Percentiles rank a stretch among this genome's conserved stretches.
phyloP scores from a whole-genome alignment of 2,113 vertebrate species.

The Psilopsiagon aurifrons region DNA sequence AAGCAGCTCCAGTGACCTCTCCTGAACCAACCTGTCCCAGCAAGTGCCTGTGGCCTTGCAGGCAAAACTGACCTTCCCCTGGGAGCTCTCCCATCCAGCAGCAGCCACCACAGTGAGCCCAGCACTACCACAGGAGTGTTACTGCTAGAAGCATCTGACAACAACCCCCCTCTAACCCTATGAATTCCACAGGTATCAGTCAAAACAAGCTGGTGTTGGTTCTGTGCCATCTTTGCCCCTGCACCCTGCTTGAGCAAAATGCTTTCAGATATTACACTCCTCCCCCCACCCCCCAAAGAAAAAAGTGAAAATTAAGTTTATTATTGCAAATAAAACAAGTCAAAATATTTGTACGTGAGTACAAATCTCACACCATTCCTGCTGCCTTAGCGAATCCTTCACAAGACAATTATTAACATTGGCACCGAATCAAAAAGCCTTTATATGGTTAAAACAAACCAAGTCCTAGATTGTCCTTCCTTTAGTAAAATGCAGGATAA shows the following conservation, averaged over 20 bases:
- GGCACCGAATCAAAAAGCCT: conserved; percentile 36
- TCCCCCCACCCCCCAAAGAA: too few relatives aligned
- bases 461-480: background rate
- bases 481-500: conserved; percentile 10
- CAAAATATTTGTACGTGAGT: conserved; percentile 48
- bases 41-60: background rate
- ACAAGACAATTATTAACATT: conserved; percentile 58
- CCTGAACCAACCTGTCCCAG: background rate
- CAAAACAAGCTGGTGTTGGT: background rate
- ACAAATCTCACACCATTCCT: conserved; percentile 46
- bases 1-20: background rate
- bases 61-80: background rate
- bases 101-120: background rate
- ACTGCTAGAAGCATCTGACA: background rate
- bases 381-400: conserved; percentile 32
- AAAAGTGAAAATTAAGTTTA: background rate
- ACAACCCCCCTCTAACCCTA: background rate
- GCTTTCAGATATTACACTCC: background rate
- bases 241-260: background rate
- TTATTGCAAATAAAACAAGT: conserved; percentile 32
- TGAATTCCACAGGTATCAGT: background rate
- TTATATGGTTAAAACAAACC: conserved; percentile 61
- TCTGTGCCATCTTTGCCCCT: background rate
- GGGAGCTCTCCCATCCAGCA: background rate
- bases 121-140: background rate